Base-by-base conservation (phyloP, 2,888 invertebrate genomes). In the Myopa testacea region DNA sequence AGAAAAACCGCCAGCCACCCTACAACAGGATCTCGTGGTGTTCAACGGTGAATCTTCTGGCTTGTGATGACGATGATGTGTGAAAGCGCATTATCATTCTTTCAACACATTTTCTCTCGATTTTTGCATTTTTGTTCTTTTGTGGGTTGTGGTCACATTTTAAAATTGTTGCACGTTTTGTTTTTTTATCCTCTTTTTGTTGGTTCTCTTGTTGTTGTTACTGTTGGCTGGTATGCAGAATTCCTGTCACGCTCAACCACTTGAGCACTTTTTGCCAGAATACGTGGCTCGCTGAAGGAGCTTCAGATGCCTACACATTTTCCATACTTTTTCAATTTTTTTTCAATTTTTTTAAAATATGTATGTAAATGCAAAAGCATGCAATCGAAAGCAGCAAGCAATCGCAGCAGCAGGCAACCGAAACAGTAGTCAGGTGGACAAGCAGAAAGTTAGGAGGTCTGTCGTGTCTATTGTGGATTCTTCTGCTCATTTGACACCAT, bases 171-270 rank as follows among this genome's bases (percentile, higher is more conserved):
- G 26, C 4, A 65, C 5, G 19, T 65, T 65, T 34, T 3, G 19
- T 8, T 65, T 65, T 10, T 16, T 4, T 55, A 50, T 3, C 10
- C 50, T 55, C 55, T 65, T 14, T 19, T 65, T 65, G 65, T 12
- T 34, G 26, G 4, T 12, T 10, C 10, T 40, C 19, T 70, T 34
- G 34, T 55, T 50, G 70, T 70, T 70, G 34, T 50, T 70, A 12
- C 34, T 55, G 70, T 26, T 55, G 16, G 63, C 37, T 37, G 34
- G 5, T 65, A 34, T 37, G 70, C 50, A 37, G 52, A 73, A 73
- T 73, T 73, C 73, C 45, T 62, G 73, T 73, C 73, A 73, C 73
- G 63, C 62, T 62, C 62, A 62, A 62, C 73, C 50, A 73, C 73
- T 73, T 73, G 62, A 73, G 73, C 62, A 40, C 40, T 45, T 62